Conservation (phyloP, 2,113 vertebrate genomes). For the Sinocyclocheilus rhinocerous region DNA sequence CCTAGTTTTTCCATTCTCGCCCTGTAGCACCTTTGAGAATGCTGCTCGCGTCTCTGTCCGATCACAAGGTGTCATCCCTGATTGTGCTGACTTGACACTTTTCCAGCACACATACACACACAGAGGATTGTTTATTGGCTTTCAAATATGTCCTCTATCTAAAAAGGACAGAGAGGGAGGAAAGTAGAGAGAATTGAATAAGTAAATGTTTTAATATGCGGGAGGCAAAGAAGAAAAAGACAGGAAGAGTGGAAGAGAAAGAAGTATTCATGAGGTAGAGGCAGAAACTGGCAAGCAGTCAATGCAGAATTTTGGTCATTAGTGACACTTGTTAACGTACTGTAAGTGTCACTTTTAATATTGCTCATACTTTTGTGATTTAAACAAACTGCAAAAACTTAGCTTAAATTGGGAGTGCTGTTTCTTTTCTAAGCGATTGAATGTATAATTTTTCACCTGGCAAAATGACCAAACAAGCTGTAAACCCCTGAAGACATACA, state of each 20-base stretch:
- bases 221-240: constrained; percentile 13
- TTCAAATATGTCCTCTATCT: constrained; percentile 47
- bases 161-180: constrained; percentile 17
- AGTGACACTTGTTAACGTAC: not conserved
- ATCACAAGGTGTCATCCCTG: constrained; percentile 51
- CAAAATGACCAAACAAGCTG: not conserved
- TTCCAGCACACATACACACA: constrained; percentile 3
- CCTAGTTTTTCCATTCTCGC: not conserved
- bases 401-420: not conserved
- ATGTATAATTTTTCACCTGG: not conserved
- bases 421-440: not conserved
- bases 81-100: constrained; percentile 44
- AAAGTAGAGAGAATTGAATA: constrained; percentile 40
- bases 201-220: constrained; percentile 31
- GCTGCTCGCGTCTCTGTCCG: constrained; percentile 35
- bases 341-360: not conserved
- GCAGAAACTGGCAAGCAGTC: not conserved
- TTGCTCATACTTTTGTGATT: not conserved
- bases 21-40: constrained; percentile 20
- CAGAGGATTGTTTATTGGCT: constrained; percentile 45
- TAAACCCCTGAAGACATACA: not conserved
- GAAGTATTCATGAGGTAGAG: constrained; percentile 49
- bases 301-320: not conserved
- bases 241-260: constrained; percentile 54
- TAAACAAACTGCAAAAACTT: not conserved